Conservation (phyloP, 2,888 invertebrate species). For the Andricus curvator region DNA sequence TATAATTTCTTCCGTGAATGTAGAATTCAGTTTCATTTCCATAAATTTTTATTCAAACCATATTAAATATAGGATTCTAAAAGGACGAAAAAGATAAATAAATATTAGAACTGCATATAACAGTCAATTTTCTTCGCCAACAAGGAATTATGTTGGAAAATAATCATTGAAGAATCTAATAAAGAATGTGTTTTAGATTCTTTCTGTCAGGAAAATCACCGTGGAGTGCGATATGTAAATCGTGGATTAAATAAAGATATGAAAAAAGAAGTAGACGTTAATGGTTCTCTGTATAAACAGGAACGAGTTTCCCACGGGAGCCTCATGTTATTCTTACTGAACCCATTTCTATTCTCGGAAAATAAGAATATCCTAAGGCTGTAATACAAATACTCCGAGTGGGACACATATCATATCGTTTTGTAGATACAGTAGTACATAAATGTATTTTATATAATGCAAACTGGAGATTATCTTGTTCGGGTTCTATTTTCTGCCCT, state of each 20-base stretch:
- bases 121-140: too few species aligned
- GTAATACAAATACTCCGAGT: slow-evolving; percentile 12
- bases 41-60: too few species aligned
- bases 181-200: not conserved
- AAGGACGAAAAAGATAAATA: too few species aligned
- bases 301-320: slow-evolving; percentile 31
- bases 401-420: slow-evolving; percentile 20
- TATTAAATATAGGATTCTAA: too few species aligned
- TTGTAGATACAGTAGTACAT: slow-evolving; percentile 4
- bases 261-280: slow-evolving; percentile 34
- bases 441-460: not conserved
- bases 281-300: slow-evolving; percentile 30
- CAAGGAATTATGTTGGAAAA: too few species aligned
- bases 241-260: slow-evolving; percentile 33
- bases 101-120: too few species aligned
- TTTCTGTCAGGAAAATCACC: not conserved
- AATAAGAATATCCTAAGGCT: slow-evolving; percentile 39
- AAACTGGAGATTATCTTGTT: slow-evolving; percentile 14
- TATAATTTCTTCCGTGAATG: too few species aligned
- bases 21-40: too few species aligned
- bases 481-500: not conserved
- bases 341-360: slow-evolving; percentile 29
- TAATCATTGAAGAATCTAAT: not conserved
- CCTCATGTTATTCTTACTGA: slow-evolving; percentile 30
- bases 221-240: slow-evolving; percentile 11